Conservation (phyloP, 2,888 invertebrate genomes). For the Odontothrips loti region DNA sequence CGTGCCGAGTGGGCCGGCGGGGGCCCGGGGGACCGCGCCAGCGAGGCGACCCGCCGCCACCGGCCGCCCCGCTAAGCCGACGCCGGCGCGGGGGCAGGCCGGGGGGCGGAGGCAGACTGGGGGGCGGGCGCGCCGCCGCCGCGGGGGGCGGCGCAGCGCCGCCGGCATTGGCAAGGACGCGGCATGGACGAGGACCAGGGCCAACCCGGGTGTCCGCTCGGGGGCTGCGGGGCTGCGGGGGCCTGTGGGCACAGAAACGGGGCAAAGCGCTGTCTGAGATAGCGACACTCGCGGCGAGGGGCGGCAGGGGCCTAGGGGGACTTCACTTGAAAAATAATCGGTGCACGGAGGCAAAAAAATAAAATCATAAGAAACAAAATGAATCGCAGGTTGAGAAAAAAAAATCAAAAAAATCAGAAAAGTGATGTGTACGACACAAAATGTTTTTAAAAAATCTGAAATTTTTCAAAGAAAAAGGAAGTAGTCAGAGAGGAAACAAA, state of each 20-base stretch:
- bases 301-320: neutral
- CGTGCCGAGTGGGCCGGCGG: neutral
- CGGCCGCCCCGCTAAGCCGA: neutral
- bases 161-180: conserved; percentile 1
- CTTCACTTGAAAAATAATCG: too few species aligned
- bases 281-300: neutral
- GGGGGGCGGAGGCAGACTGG: neutral
- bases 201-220: neutral
- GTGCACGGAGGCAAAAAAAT: too few species aligned
- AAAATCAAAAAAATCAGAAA: too few species aligned
- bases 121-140: neutral
- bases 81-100: neutral
- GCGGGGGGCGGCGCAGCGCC: neutral
- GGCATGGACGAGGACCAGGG: too few species aligned
- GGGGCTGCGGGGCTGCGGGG: neutral
- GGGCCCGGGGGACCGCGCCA: neutral
- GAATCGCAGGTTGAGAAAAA: too few species aligned
- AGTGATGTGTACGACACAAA: too few species aligned
- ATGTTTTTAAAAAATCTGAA: too few species aligned
- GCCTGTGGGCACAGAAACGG: neutral
- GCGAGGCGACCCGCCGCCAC: neutral
- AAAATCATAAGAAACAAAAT: too few species aligned
- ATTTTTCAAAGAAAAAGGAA: too few species aligned
- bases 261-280: neutral
- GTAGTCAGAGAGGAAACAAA: too few species aligned